Evolutionary conservation across 2,888 invertebrate species (phyloP).

Genomic region (Charanyca ferruginea): DNA sequence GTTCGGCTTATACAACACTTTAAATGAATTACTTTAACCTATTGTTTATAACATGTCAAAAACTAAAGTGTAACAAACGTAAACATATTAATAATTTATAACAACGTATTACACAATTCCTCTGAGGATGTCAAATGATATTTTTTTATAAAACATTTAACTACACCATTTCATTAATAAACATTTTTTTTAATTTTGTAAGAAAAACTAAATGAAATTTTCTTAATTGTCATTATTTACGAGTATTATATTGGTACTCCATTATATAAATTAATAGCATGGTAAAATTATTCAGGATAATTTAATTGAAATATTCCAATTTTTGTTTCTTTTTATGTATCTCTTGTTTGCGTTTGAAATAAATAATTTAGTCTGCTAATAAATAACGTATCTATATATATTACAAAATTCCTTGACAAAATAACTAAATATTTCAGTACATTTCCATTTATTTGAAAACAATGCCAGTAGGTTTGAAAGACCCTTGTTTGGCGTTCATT

Average conservation of each 20-base stretch:
- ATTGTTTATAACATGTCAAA: constrained; percentile 42
- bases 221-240: constrained; percentile 34
- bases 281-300: constrained; percentile 5
- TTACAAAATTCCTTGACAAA: constrained; percentile 36
- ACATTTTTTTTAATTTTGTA: constrained; percentile 23
- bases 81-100: constrained; percentile 52
- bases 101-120: constrained; percentile 70
- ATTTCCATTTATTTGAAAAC: constrained; percentile 31
- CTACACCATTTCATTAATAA: constrained; percentile 18
- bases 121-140: constrained; percentile 62
- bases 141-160: constrained; percentile 23
- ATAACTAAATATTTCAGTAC: constrained; percentile 16
- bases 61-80: constrained; percentile 60
- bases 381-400: constrained; percentile 20
- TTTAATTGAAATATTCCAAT: neutral
- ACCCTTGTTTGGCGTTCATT: constrained; percentile 32
- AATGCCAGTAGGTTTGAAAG: constrained; percentile 16
- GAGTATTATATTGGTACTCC: constrained; percentile 54
- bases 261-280: neutral
- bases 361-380: neutral
- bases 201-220: constrained; percentile 20
- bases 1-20: constrained; percentile 47
- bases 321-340: no score
- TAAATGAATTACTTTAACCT: constrained; percentile 19
- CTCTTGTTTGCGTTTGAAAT: neutral